Evolutionary conservation across 1,140 invertebrate species (phyloP).

Genomic region (Tetramorium simillimum): DNA sequence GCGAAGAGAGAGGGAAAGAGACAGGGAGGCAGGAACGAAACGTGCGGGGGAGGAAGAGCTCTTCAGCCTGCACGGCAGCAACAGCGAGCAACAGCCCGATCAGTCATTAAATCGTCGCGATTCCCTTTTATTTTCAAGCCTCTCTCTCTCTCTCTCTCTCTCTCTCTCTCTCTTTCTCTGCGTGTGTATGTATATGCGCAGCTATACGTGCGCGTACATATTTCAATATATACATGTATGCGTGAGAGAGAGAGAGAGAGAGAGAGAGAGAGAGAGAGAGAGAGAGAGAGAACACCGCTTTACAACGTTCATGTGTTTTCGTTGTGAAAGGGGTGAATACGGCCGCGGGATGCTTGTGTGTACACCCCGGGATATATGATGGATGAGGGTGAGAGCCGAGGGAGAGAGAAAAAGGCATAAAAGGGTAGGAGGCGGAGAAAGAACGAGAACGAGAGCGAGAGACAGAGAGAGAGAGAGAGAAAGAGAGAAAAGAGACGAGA

Average conservation of each 20-base stretch:
- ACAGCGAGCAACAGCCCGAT: slow-evolving; percentile 80
- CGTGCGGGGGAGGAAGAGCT: slow-evolving; percentile 10
- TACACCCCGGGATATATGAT: slow-evolving; percentile 52
- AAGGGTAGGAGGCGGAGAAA: slow-evolving; percentile 22
- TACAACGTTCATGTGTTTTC: slow-evolving; percentile 68
- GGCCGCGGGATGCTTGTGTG: slow-evolving; percentile 24
- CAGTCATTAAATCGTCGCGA: slow-evolving; percentile 83
- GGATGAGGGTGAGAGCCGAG: slow-evolving; percentile 54
- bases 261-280: slow-evolving; percentile 23
- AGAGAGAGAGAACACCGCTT: slow-evolving; percentile 26
- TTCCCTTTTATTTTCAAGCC: slow-evolving; percentile 77
- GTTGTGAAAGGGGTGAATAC: slow-evolving; percentile 68
- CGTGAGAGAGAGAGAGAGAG: slow-evolving; percentile 16
- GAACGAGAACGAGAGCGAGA: slow-evolving; percentile 53
- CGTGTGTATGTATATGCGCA: neutral
- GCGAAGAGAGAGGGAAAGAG: neutral
- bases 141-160: neutral
- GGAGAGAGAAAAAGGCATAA: slow-evolving; percentile 60
- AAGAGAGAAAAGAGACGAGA: slow-evolving; percentile 63
- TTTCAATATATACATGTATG: neutral
- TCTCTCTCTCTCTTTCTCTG: too few relatives aligned
- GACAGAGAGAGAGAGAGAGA: slow-evolving; percentile 3
- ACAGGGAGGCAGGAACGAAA: slow-evolving; percentile 21
- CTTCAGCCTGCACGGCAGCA: slow-evolving; percentile 56
- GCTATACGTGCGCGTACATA: neutral